Conservation (phyloP, 2,113 vertebrate species). For the Sturnira hondurensis region DNA sequence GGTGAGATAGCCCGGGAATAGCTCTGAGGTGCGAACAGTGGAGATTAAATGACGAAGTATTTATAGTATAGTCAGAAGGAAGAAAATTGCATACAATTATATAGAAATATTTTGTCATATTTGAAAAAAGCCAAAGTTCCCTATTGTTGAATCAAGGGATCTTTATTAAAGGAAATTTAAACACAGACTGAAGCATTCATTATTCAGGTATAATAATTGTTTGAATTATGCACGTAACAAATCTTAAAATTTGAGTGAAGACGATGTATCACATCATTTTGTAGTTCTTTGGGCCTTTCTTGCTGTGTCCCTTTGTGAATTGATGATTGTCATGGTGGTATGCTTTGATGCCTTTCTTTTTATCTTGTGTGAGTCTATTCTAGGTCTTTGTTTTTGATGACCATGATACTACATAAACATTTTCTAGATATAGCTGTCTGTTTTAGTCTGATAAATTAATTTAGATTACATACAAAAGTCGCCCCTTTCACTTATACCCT, state of each 20-base stretch:
- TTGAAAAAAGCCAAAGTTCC: constrained; percentile 51
- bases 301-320: neutral
- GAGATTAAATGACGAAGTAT: constrained; percentile 42
- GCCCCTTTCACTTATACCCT: neutral
- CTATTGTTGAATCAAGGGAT: constrained; percentile 73
- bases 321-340: neutral
- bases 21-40: neutral
- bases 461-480: neutral
- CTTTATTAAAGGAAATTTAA: constrained; percentile 74
- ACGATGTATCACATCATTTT: constrained; percentile 16
- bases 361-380: neutral
- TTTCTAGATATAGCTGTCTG: neutral
- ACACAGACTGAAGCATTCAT: constrained; percentile 64
- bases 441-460: neutral
- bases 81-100: constrained; percentile 74
- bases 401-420: neutral
- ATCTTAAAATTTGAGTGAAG: constrained; percentile 62
- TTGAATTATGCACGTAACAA: constrained; percentile 71
- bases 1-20: constrained; percentile 79
- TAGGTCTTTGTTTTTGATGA: neutral
- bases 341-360: neutral
- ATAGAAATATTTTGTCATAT: constrained; percentile 75
- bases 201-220: constrained; percentile 69
- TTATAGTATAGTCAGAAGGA: constrained; percentile 55
- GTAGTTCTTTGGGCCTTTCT: neutral